These are phyloP conservation scores for Stenurella melanura DNA, from an alignment of 2,888 invertebrate genomes.

Conservation along the genomic window DNA sequence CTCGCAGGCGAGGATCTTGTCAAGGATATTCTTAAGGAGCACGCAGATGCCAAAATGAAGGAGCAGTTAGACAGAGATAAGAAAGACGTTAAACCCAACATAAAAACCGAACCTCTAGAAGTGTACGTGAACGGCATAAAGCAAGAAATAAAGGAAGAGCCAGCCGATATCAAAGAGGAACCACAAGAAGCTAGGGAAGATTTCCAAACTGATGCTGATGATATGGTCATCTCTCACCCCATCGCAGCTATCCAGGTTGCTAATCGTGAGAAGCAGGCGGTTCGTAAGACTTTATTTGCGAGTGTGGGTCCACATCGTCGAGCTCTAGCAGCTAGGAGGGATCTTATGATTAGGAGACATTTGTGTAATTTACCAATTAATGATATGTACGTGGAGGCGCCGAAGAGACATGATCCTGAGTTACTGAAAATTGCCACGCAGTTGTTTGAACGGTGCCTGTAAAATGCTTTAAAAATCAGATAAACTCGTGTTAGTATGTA, in stretches of 20 bases:
- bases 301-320: conserved; percentile 85
- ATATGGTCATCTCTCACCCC: conserved; percentile 72
- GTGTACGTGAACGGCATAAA: conserved; percentile 54
- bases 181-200: conserved; percentile 36
- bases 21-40: conserved; percentile 71
- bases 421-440: conserved; percentile 69
- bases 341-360: conserved; percentile 83
- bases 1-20: conserved; percentile 82
- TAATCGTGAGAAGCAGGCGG: conserved; percentile 77
- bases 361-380: conserved; percentile 81
- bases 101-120: conserved; percentile 57
- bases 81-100: conserved; percentile 37
- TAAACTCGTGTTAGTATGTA: background rate
- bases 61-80: conserved; percentile 58
- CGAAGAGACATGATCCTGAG: conserved; percentile 70
- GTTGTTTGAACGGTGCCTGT: conserved; percentile 70
- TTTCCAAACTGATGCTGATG: conserved; percentile 48
- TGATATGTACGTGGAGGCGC: conserved; percentile 73
- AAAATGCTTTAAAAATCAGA: conserved; percentile 38
- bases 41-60: conserved; percentile 65
- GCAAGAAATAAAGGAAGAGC: conserved; percentile 54
- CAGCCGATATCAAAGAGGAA: conserved; percentile 41
- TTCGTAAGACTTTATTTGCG: conserved; percentile 79
- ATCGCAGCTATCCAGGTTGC: conserved; percentile 80
- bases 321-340: conserved; percentile 87